Evolutionary conservation across 2,113 vertebrate species (phyloP).

Genomic region (Noturus placidus): DNA sequence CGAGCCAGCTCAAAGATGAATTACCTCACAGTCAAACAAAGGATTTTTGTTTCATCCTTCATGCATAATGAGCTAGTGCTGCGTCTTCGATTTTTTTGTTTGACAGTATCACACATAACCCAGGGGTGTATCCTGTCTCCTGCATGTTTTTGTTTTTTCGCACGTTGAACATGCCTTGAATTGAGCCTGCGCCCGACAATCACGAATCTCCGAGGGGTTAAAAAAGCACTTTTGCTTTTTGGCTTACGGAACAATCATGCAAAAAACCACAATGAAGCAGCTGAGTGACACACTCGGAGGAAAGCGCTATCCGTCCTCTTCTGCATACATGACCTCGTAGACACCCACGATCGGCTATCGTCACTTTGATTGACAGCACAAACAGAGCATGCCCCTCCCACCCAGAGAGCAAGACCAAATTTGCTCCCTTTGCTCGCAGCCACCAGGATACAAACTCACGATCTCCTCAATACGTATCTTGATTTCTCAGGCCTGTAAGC

Average conservation of each 20-base stretch:
- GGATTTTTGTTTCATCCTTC: background rate
- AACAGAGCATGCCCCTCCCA: background rate
- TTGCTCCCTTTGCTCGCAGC: background rate
- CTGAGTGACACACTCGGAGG: background rate
- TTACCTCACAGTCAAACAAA: slow-evolving; percentile 13
- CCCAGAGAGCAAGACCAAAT: background rate
- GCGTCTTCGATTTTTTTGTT: background rate
- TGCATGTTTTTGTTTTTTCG: background rate
- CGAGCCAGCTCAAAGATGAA: background rate
- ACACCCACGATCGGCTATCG: background rate
- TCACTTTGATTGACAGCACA: background rate
- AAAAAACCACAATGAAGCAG: background rate
- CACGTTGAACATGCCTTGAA: background rate
- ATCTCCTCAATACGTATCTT: background rate
- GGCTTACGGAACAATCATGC: background rate
- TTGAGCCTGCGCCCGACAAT: background rate
- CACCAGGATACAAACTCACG: background rate
- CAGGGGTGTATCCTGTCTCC: background rate
- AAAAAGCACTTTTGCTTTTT: background rate
- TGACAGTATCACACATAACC: background rate
- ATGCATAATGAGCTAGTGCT: slow-evolving; percentile 5
- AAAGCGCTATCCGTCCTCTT: background rate
- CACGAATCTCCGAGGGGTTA: background rate
- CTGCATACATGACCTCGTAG: background rate
- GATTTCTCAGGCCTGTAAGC: background rate